Evolutionary conservation across 2,888 invertebrate species (phyloP), one percentile per base, ranked within the genome.

Genomic region (Alloscopus bannaensis): DNA sequence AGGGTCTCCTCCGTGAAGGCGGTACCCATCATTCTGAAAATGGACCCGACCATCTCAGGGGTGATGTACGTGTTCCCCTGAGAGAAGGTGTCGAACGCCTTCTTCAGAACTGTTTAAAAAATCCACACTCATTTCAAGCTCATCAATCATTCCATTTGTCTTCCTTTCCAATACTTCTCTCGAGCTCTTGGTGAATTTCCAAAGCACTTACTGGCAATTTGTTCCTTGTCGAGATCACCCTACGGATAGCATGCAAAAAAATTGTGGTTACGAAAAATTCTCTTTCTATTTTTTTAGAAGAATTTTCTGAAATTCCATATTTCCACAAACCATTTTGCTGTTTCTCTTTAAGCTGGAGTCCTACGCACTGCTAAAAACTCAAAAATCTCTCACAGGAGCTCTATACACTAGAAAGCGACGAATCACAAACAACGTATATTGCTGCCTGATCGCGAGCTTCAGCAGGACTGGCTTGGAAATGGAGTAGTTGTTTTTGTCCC

Each of bases 81-180:
- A 85, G 90, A 89, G 86, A 90, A 90, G 89, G 89, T 89, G 87
- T 89, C 89, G 87, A 90, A 90, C 52, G 89, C 89, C 86, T 89
- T 89, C 82, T 88, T 87, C 87, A 89, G 87, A 86, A 89, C 89
- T 89, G 81, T 3, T 2, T 2, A 42, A 42, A 16, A 42, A 8
- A 42, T n/a, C 13, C 42, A 42, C 36, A 36, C 36, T 36, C 36
- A 36, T 36, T 36, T 36, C 8, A 6, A 36, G 42, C 42, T n/a
- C 18, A 36, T 42, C 3, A 42, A n/a, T 42, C 8, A 28, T 28
- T 4, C 26, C 57, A 57, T 11, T 57, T 36, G 36, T 36, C 13
- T 13, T 36, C 18, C 42, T 42, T 42, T 42, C 42, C n/a, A n/a
- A n/a, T n/a, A n/a, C n/a, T n/a, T n/a, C n/a, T n/a, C n/a, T n/a